phyloP scores from a whole-genome alignment of 2,888 invertebrate species.

The Sesamia inferens region DNA sequence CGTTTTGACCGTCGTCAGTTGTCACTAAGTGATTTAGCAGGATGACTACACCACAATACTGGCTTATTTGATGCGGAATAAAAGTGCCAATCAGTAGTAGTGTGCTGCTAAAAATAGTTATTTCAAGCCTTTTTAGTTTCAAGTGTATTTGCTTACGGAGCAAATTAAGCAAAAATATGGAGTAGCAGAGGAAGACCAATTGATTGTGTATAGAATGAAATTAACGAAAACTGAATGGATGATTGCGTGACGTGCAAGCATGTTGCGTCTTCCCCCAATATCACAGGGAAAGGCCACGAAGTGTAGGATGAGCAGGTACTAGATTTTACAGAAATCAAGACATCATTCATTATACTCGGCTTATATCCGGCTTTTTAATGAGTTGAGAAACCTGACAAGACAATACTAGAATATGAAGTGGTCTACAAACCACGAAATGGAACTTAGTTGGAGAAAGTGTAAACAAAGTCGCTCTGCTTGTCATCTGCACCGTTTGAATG shows the following conservation, averaged over 20 bases:
- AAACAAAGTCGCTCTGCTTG: constrained; percentile 12
- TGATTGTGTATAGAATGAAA: background rate
- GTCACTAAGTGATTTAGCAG: background rate
- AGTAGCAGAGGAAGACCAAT: background rate
- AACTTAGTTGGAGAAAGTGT: background rate
- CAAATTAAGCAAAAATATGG: background rate
- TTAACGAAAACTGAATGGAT: background rate
- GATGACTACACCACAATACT: background rate
- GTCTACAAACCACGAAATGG: background rate
- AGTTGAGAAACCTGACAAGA: background rate
- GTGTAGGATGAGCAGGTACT: background rate
- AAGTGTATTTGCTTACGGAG: background rate
- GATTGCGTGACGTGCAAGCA: background rate
- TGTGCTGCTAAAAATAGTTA: background rate
- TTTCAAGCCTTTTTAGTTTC: background rate
- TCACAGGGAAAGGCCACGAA: background rate
- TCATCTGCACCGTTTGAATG: constrained; percentile 26
- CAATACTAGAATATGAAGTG: background rate
- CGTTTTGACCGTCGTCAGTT: background rate
- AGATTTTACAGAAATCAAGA: background rate
- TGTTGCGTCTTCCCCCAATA: no score
- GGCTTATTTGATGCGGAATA: background rate
- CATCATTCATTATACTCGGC: no score
- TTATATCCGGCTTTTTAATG: background rate
- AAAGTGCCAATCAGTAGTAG: background rate